Base-by-base conservation (phyloP, 2,113 vertebrate species). In the Chaetodon auriga region DNA sequence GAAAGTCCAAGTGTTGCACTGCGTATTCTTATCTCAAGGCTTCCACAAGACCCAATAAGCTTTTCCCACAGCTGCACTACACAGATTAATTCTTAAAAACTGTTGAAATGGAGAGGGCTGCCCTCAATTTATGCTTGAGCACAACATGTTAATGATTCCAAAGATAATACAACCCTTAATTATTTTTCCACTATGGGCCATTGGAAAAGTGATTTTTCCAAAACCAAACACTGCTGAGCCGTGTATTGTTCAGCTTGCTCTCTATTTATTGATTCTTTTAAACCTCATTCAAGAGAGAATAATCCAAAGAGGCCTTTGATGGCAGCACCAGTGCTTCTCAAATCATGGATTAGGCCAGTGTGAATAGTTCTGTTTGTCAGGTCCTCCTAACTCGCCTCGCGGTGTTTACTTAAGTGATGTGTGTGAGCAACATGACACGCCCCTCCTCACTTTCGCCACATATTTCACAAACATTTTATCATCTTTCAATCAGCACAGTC, bases 11-110 rank as follows among this genome's bases (percentile, higher is more conserved):
- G 71, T n/a, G 69, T 46, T 63, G 57, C 53, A 74, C 30, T 60
- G 53, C 35, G 53, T 68, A 11, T 78, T 68, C 65, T 89, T 86
- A 89, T 85, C 82, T 75, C 9, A 57, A 71, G 68, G 65, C 72
- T 60, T 86, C 78, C 19, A 73, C n/a, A 2, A 78, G 63, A 86
- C 68, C 75, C 82, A 89, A 78, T 74, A 83, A 68, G 77, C 63
- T 74, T 84, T 76, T 80, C 71, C 75, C 66, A 70, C 69, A 76
- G 65, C 74, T 91, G 86, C 49, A 30, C 57, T 18, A 3, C 38
- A 48, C 30, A 77, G 83, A 90, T 81, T 82, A 87, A 64, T 82
- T 83, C 66, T 38, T 83, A 49, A 48, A 84, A 89, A 85, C 79
- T 80, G 35, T 19, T 75, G 73, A 81, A 87, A 83, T 58, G 25